Percentiles rank a stretch among this genome's conserved stretches.
Conservation (phyloP, 2,797 vertebrate species). For the Spinus pinus region DNA sequence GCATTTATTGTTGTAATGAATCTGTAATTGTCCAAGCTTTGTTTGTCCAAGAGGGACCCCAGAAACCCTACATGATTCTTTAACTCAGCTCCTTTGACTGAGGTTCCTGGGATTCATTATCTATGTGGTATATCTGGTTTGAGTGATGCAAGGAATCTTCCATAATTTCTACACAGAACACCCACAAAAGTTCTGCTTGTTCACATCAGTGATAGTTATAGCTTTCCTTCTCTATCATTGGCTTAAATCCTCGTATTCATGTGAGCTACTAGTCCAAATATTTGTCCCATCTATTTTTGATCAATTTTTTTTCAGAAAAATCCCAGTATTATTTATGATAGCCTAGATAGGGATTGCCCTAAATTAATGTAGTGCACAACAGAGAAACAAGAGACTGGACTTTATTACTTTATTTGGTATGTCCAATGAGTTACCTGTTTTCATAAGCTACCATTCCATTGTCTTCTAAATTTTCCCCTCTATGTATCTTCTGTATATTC, state of each 20-base stretch:
- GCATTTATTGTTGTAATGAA: not conserved
- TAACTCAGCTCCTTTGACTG: not conserved
- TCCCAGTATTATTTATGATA: not conserved
- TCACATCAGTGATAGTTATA: not conserved
- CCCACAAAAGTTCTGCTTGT: not conserved
- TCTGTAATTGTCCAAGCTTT: not conserved
- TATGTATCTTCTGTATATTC: not conserved
- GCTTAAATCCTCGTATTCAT: not conserved
- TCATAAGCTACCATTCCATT: not conserved
- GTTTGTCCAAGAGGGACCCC: not conserved
- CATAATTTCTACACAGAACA: not conserved
- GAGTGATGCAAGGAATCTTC: not conserved
- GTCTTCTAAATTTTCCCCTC: not conserved
- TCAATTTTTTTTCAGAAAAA: not conserved
- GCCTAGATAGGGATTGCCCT: not conserved
- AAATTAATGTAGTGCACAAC: not conserved
- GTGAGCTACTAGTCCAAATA: not conserved
- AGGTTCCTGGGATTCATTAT: not conserved
- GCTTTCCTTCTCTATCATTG: not conserved
- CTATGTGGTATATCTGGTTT: not conserved
- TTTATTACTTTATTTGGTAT: not conserved
- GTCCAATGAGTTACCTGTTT: not conserved
- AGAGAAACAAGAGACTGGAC: not conserved
- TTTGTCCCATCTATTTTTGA: not conserved
- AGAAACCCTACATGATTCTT: not conserved